Percentiles rank a stretch among this genome's conserved stretches.
phyloP scores from a whole-genome alignment of 2,797 vertebrate species.

The Myiothlypis coronata region DNA sequence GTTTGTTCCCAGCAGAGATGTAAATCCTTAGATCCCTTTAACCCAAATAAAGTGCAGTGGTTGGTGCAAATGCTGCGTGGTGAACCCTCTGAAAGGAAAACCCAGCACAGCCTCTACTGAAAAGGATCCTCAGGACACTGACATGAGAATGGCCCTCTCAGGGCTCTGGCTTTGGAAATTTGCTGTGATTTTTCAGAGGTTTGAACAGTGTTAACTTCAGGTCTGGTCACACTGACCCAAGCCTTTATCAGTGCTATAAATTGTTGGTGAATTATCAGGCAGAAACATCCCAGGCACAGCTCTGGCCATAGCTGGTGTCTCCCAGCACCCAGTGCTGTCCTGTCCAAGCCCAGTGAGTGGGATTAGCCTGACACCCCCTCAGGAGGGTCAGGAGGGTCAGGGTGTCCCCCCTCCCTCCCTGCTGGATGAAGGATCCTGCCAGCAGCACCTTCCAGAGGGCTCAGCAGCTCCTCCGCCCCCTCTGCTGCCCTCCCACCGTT shows the following conservation, averaged over 20 bases:
- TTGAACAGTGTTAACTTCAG: background rate
- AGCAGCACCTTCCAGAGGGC: background rate
- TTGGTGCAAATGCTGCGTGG: background rate
- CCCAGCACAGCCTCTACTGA: background rate
- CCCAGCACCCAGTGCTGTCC: background rate
- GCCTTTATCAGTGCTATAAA: background rate
- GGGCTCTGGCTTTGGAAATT: background rate
- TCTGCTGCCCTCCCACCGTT: background rate
- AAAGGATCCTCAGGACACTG: background rate
- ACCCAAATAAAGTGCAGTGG: background rate
- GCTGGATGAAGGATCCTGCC: background rate
- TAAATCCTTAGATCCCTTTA: background rate
- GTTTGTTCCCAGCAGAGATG: background rate
- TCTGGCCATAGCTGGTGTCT: background rate
- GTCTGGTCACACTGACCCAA: fast-evolving
- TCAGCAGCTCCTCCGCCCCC: background rate
- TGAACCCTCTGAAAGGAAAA: background rate
- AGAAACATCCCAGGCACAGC: background rate
- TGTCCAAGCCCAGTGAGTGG: background rate
- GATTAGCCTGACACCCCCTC: background rate
- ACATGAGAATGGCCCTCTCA: background rate
- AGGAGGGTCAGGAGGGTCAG: background rate
- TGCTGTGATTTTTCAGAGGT: background rate
- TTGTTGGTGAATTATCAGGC: background rate
- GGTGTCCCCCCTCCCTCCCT: background rate